Evolutionary conservation across 2,888 invertebrate genomes (phyloP), one percentile per base, ranked within the genome.

Genomic region (Pseudococcus jackbeardsleyi): DNA sequence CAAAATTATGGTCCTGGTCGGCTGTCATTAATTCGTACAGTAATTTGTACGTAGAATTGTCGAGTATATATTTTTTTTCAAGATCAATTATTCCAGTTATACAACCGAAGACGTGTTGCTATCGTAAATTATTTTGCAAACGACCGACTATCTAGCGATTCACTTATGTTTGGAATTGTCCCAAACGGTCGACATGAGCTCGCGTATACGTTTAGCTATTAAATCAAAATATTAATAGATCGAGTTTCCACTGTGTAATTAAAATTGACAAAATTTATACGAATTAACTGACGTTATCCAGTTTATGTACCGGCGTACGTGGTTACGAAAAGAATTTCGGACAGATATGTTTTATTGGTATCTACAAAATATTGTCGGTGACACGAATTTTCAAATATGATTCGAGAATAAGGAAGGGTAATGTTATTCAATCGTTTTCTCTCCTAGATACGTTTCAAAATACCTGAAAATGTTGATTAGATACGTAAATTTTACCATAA

Each of bases 31-130:
- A 79, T 79, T 79, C 42, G 42, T 42, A 46, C 3, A 46, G 79
- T 19, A 82, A 82, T 82, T 82, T 82, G 42, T 33, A 33, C 26
- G 26, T 46, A 9, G n/a, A 82, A 33, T 82, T 82, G 42, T 82
- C 33, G 42, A 46, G 26, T 17, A 22, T 42, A 42, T 42, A 42
- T 42, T 42, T 82, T 46, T 77, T 82, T 77, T 33, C 19, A 82
- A 82, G 7, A 82, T 82, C 79, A 46, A 82, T 82, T 82, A 82
- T 82, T 19, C 22, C 79, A 46, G 46, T 82, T 82, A 82, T 82
- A 82, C 15, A 19, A 82, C 79, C 46, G 79, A 82, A 42, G 46
- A 82, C 79, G 79, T 46, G 42, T 46, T 19, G 6, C 15, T 82
- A 39, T 82, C 79, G 79, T 82, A 46, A 82, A 82, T 82, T 46